These are phyloP conservation scores for Lasioglossum morio DNA, from an alignment of 2,888 invertebrate genomes.

Conservation along the genomic window DNA sequence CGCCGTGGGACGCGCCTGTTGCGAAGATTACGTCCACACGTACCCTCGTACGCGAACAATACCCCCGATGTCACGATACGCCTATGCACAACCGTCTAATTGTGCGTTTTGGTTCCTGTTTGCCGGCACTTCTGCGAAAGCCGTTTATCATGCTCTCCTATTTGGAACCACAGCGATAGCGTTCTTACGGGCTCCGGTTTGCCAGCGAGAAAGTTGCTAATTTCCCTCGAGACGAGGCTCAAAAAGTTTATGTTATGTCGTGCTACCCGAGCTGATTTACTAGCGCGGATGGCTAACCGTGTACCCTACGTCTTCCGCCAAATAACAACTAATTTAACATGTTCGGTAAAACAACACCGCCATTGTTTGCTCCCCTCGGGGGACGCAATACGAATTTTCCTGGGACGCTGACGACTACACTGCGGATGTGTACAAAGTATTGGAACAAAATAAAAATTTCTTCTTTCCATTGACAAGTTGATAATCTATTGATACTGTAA, in stretches of 20 bases:
- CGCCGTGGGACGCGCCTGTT: slow-evolving; percentile 4
- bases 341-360: not conserved
- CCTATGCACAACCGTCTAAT: slow-evolving; percentile 6
- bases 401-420: not conserved
- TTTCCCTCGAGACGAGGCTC: slow-evolving; percentile 1
- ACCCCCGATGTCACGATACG: not conserved
- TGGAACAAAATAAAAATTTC: too few relatives aligned
- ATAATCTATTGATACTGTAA: too few relatives aligned
- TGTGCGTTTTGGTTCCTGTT: not conserved
- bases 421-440: too few relatives aligned
- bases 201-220: not conserved
- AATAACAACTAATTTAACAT: not conserved
- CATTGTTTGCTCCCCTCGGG: not conserved
- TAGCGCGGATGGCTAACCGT: not conserved
- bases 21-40: slow-evolving; percentile 1
- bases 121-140: not conserved
- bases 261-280: not conserved
- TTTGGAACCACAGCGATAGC: not conserved
- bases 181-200: not conserved
- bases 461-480: too few relatives aligned
- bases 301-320: not conserved
- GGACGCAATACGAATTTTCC: not conserved
- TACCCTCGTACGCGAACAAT: slow-evolving; percentile 5
- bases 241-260: not conserved
- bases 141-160: not conserved